A percentile compares a stretch with the other conserved stretches of the same genome.
Evolutionary conservation across 2,888 invertebrate species (phyloP).

Genomic region (Petrolisthes cinctipes): DNA sequence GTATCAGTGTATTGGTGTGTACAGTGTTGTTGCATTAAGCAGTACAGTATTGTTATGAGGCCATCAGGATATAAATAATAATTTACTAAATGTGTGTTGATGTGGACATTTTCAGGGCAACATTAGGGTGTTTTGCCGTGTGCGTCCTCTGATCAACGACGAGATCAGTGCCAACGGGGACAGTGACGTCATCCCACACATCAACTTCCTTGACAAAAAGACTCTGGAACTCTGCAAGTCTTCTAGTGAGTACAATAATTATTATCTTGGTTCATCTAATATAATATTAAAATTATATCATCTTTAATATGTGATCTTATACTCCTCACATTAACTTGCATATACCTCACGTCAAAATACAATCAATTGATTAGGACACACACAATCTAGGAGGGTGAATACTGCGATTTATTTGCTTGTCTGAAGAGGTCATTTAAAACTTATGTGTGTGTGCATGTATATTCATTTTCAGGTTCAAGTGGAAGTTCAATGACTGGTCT

Average conservation of each 20-base stretch:
- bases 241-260: slow-evolving; percentile 29
- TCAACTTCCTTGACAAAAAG: slow-evolving; percentile 59
- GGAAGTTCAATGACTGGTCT: slow-evolving; percentile 61
- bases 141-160: slow-evolving; percentile 70
- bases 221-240: slow-evolving; percentile 64
- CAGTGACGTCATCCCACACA: slow-evolving; percentile 56
- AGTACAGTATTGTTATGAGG: background rate
- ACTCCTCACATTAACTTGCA: too few species aligned
- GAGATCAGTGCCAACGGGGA: slow-evolving; percentile 67
- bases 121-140: slow-evolving; percentile 72
- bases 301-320: too few species aligned
- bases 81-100: background rate
- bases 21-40: too few species aligned
- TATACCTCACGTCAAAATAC: too few species aligned
- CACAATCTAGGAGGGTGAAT: too few species aligned
- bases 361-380: too few species aligned
- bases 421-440: background rate
- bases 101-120: slow-evolving; percentile 70
- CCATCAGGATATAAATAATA: background rate
- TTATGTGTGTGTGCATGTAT: too few species aligned
- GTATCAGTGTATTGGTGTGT: too few species aligned
- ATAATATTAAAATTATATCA: too few species aligned
- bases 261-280: too few species aligned
- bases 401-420: too few species aligned
- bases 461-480: slow-evolving; percentile 39